These are phyloP conservation scores for Melanotaenia trifasciata DNA, from an alignment of 2,797 vertebrate species.

Conservation along the genomic window DNA sequence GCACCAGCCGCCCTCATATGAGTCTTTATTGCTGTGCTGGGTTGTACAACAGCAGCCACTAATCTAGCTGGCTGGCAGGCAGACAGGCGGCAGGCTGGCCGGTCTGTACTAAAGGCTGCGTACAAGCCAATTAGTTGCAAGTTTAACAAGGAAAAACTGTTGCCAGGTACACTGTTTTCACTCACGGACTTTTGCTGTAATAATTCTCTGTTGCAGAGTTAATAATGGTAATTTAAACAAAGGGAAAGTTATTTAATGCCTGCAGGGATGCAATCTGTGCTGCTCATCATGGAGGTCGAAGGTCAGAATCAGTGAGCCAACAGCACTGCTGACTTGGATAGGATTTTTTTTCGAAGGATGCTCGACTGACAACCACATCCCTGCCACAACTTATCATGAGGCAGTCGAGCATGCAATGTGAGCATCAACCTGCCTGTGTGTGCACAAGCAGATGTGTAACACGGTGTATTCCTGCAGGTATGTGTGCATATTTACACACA, in stretches of 20 bases:
- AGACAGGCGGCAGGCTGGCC: slow-evolving; percentile 64
- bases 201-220: slow-evolving; percentile 52
- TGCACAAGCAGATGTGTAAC: slow-evolving; percentile 17
- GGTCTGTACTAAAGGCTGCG: slow-evolving; percentile 52
- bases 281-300: slow-evolving; percentile 45
- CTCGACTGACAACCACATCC: slow-evolving; percentile 13
- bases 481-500: slow-evolving; percentile 16
- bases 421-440: slow-evolving; percentile 11
- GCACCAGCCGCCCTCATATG: slow-evolving; percentile 51
- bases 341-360: background rate
- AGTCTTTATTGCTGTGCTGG: slow-evolving; percentile 65
- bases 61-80: slow-evolving; percentile 72
- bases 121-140: slow-evolving; percentile 66
- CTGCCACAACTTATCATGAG: slow-evolving; percentile 12
- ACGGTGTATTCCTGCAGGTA: slow-evolving; percentile 7
- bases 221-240: slow-evolving; percentile 52
- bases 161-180: slow-evolving; percentile 57
- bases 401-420: slow-evolving; percentile 8
- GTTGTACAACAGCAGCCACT: slow-evolving; percentile 71
- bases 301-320: slow-evolving; percentile 25
- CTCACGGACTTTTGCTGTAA: slow-evolving; percentile 37
- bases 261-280: slow-evolving; percentile 16
- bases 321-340: background rate
- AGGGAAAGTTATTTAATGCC: slow-evolving; percentile 32
- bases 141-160: slow-evolving; percentile 67